phyloP scores from a whole-genome alignment of 2,888 invertebrate genomes.

The Leucania comma region DNA sequence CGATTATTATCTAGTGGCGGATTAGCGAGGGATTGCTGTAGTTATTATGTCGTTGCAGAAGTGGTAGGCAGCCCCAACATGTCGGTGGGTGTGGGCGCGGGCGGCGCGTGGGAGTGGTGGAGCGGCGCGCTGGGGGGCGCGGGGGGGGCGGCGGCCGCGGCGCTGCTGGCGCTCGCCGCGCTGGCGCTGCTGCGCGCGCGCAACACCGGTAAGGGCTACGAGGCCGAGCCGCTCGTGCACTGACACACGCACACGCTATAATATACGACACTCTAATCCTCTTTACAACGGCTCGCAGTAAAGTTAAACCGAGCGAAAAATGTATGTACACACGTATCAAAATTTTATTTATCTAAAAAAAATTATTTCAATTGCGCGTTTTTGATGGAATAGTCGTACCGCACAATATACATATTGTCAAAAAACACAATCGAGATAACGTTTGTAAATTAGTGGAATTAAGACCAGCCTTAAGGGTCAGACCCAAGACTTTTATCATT shows the following conservation, averaged over 20 bases:
- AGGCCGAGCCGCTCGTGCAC: conserved; percentile 73
- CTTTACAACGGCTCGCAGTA: too few relatives aligned
- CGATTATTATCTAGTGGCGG: too few relatives aligned
- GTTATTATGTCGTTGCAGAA: conserved; percentile 55
- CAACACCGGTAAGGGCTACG: conserved; percentile 77
- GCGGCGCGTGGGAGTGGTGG: conserved; percentile 71
- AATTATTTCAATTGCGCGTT: too few relatives aligned
- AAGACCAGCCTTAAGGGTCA: too few relatives aligned
- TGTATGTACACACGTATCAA: too few relatives aligned
- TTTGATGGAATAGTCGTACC: too few relatives aligned
- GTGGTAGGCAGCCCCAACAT: conserved; percentile 36
- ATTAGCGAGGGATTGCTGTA: too few relatives aligned
- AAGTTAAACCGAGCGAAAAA: too few relatives aligned
- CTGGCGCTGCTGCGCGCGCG: conserved; percentile 77
- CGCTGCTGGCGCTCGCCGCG: conserved; percentile 79
- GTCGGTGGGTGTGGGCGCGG: conserved; percentile 42
- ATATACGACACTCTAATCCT: neutral
- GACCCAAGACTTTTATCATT: neutral
- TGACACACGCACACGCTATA: conserved; percentile 38
- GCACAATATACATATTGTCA: too few relatives aligned
- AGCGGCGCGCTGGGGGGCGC: conserved; percentile 80
- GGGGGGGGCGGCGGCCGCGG: conserved; percentile 79
- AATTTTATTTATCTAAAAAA: too few relatives aligned
- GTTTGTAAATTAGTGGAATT: too few relatives aligned
- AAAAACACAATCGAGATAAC: too few relatives aligned